A percentile compares a stretch with the other conserved stretches of the same genome.
Conservation (phyloP, 1,140 invertebrate genomes). For the Zaprionus ghesquierei region DNA sequence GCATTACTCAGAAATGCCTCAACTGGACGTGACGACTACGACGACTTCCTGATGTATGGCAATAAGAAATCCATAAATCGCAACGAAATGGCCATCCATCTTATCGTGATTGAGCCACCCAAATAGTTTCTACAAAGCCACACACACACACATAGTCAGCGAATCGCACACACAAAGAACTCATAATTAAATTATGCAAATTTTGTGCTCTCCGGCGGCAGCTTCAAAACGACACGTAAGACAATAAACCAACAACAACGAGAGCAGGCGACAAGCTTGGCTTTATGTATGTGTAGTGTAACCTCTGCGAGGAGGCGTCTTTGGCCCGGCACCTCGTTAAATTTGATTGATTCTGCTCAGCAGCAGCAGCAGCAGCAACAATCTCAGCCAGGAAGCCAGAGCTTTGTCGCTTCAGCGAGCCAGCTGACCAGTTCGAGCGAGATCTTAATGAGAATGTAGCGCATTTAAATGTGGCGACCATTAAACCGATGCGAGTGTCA, state of each 20-base stretch:
- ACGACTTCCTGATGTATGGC: constrained; percentile 65
- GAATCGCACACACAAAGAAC: constrained; percentile 56
- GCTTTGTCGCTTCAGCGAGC: constrained; percentile 1
- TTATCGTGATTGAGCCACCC: constrained; percentile 72
- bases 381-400: constrained; percentile 57
- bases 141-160: background rate
- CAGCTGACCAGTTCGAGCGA: constrained; percentile 32
- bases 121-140: constrained; percentile 57
- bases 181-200: constrained; percentile 80
- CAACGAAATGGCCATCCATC: constrained; percentile 49
- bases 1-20: constrained; percentile 41
- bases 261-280: constrained; percentile 19
- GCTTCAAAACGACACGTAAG: constrained; percentile 50
- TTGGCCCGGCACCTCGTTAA: constrained; percentile 65
- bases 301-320: constrained; percentile 32
- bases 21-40: constrained; percentile 9
- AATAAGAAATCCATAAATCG: constrained; percentile 61
- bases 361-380: background rate
- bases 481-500: constrained; percentile 38
- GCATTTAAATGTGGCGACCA: constrained; percentile 72
- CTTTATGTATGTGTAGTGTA: constrained; percentile 39
- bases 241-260: constrained; percentile 49
- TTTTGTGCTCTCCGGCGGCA: constrained; percentile 62
- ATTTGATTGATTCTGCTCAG: constrained; percentile 72
- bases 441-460: constrained; percentile 71